phyloP scores from a whole-genome alignment of 2,113 vertebrate genomes.

The Micronisus gabar region DNA sequence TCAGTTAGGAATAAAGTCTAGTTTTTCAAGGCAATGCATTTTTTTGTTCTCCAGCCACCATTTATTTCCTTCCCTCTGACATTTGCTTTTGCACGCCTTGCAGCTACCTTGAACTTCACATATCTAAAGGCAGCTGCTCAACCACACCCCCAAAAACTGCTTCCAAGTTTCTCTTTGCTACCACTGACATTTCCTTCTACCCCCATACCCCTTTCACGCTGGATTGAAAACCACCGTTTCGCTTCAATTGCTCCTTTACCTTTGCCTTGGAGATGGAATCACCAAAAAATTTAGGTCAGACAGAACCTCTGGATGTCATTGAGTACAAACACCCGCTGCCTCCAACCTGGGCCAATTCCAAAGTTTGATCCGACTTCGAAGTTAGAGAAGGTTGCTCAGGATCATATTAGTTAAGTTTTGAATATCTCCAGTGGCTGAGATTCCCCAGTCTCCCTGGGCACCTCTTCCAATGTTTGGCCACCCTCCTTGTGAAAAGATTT shows the following conservation, averaged over 20 bases:
- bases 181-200: neutral
- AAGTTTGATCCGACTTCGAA: neutral
- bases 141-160: neutral
- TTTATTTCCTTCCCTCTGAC: neutral
- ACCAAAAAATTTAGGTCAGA: neutral
- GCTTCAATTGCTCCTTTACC: neutral
- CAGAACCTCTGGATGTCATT: neutral
- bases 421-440: neutral
- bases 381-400: neutral
- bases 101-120: neutral
- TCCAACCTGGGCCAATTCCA: neutral
- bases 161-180: neutral
- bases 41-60: neutral
- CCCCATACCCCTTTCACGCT: neutral
- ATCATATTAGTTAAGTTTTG: neutral
- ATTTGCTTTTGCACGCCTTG: neutral
- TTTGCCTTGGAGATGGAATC: neutral
- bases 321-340: neutral
- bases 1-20: neutral
- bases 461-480: too few relatives aligned
- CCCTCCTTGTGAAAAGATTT: too few relatives aligned
- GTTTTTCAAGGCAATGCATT: neutral
- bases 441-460: neutral
- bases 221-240: neutral
- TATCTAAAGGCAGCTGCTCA: neutral